These are phyloP conservation scores for Umimayanthus chanpuru DNA, from an alignment of 92 coral and sea anemone genomes.

Conservation along the genomic window DNA sequence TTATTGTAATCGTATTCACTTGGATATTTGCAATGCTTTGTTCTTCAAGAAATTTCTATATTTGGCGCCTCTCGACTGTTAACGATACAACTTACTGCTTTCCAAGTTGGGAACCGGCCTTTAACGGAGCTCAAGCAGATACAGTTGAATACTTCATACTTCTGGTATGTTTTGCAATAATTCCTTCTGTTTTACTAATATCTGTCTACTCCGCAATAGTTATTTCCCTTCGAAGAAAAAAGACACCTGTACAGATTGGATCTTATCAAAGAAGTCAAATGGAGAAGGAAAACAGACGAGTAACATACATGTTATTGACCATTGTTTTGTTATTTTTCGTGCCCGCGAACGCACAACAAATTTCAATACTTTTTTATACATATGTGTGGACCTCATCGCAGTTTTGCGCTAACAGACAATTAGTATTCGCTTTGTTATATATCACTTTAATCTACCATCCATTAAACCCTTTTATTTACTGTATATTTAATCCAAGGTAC, in stretches of 20 bases:
- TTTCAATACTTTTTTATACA: no score
- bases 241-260: not conserved
- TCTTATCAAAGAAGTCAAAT: not conserved
- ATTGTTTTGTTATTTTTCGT: not conserved
- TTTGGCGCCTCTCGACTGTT: not conserved
- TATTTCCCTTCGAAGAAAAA: not conserved
- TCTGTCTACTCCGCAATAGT: not conserved
- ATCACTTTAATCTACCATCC: not conserved
- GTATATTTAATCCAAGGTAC: slow-evolving; percentile 6
- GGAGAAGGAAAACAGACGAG: not conserved
- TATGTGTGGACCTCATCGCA: no score
- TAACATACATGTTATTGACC: not conserved
- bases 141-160: not conserved
- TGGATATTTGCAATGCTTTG: not conserved
- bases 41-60: not conserved
- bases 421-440: not conserved
- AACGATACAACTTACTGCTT: slow-evolving; percentile 6
- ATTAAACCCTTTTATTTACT: not conserved
- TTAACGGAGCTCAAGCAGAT: no score
- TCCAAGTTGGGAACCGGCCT: not conserved
- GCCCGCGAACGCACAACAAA: not conserved
- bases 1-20: no score
- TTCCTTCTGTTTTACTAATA: not conserved
- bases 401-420: not conserved
- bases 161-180: not conserved